Percentiles rank a stretch among this genome's conserved stretches.
These are phyloP conservation scores for Glossosoma conforme DNA, from an alignment of 1,140 invertebrate genomes.

Conservation along the genomic window DNA sequence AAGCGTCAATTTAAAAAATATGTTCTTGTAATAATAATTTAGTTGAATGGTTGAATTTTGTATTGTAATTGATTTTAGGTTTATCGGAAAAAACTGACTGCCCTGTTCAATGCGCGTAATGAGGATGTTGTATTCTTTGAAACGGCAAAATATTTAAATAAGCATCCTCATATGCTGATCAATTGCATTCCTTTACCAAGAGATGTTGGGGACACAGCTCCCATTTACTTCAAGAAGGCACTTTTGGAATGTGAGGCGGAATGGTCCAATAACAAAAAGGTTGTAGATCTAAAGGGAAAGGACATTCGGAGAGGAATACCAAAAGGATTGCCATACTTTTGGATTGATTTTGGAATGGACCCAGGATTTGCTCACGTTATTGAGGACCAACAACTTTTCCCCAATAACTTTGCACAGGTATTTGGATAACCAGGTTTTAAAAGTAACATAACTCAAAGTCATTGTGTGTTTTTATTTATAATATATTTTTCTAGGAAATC, in stretches of 20 bases:
- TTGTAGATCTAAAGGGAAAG: conserved; percentile 75
- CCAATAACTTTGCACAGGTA: conserved; percentile 87
- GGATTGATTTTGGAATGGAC: conserved; percentile 86
- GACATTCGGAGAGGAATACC: conserved; percentile 79
- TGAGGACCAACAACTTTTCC: conserved; percentile 87
- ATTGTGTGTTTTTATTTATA: conserved; percentile 6
- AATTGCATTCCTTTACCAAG: conserved; percentile 84
- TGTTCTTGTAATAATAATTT: background rate
- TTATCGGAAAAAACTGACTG: conserved; percentile 68
- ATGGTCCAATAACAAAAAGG: conserved; percentile 93
- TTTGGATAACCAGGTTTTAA: conserved; percentile 18
- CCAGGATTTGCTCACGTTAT: conserved; percentile 94
- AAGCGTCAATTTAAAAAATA: background rate
- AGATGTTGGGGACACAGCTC: conserved; percentile 77
- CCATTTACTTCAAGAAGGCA: conserved; percentile 98
- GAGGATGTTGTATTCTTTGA: conserved; percentile 91
- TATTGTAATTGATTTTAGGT: conserved; percentile 44
- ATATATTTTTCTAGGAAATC: conserved; percentile 67
- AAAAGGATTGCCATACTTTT: conserved; percentile 92
- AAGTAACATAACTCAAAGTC: background rate
- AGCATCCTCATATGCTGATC: conserved; percentile 79
- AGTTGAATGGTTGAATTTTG: background rate
- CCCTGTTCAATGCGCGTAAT: conserved; percentile 68
- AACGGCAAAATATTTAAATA: conserved; percentile 67
- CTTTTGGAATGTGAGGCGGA: conserved; percentile 90